These are phyloP conservation scores for Bos javanicus DNA, from an alignment of 2,113 vertebrate species.

Conservation along the genomic window DNA sequence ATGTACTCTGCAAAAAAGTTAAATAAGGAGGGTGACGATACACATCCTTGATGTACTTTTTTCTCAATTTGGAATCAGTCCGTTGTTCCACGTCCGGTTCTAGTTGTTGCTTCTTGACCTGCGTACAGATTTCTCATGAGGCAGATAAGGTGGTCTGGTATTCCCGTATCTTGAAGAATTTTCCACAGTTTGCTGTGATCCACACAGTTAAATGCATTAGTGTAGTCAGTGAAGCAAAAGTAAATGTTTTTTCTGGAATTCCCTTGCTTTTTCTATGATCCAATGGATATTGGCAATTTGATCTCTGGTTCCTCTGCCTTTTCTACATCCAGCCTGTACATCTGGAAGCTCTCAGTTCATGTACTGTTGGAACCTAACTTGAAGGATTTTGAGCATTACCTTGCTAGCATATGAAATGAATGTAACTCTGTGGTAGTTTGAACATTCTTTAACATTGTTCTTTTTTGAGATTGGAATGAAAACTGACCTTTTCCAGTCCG, in stretches of 20 bases:
- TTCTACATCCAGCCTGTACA: neutral
- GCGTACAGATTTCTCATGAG: neutral
- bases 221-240: neutral
- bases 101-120: neutral
- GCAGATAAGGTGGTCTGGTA: neutral
- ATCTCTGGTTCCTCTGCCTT: neutral
- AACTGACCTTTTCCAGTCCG: neutral
- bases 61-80: neutral
- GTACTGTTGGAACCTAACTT: neutral
- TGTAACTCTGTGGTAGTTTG: neutral
- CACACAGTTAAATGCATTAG: neutral
- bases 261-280: neutral
- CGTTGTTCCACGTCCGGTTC: fast-evolving
- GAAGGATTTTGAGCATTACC: neutral
- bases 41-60: neutral
- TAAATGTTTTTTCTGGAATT: neutral
- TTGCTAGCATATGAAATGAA: neutral
- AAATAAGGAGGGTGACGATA: neutral
- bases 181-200: neutral
- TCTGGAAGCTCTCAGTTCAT: neutral
- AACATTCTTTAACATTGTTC: neutral
- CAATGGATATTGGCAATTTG: neutral
- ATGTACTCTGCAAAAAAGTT: neutral
- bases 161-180: neutral
- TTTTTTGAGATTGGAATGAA: neutral